Conservation (phyloP, 2,113 vertebrate species). For the Emydocephalus ijimae region DNA sequence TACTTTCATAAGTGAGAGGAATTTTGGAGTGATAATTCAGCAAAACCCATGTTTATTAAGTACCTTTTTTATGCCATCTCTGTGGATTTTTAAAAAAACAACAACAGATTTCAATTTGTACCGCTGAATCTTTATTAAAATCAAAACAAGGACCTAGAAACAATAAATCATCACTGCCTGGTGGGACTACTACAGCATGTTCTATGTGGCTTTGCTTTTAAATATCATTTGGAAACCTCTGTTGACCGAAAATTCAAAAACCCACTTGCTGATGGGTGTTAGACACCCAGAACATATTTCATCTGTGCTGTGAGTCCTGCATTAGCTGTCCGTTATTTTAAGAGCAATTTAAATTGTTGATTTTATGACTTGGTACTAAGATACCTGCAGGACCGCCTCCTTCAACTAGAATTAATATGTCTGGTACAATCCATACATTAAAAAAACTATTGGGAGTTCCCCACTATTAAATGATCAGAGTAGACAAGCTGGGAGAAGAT, state of each 20-base stretch:
- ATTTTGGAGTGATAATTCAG: not conserved
- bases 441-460: not conserved
- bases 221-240: not conserved
- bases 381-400: not conserved
- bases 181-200: not conserved
- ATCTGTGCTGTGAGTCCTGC: not conserved
- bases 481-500: not conserved
- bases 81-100: not conserved
- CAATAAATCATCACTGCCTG: not conserved
- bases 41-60: constrained; percentile 4
- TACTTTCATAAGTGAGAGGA: not conserved
- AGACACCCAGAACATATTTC: not conserved
- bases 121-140: not conserved
- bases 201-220: not conserved
- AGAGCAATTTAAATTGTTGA: not conserved
- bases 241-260: not conserved
- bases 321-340: not conserved
- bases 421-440: not conserved
- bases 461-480: not conserved
- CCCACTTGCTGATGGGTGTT: not conserved
- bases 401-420: not conserved
- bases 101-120: not conserved
- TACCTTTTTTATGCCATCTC: not conserved
- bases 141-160: not conserved
- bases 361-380: not conserved